Percentiles rank a stretch among this genome's conserved stretches.
phyloP scores from a whole-genome alignment of 2,113 vertebrate species.

The Macrotus californicus region DNA sequence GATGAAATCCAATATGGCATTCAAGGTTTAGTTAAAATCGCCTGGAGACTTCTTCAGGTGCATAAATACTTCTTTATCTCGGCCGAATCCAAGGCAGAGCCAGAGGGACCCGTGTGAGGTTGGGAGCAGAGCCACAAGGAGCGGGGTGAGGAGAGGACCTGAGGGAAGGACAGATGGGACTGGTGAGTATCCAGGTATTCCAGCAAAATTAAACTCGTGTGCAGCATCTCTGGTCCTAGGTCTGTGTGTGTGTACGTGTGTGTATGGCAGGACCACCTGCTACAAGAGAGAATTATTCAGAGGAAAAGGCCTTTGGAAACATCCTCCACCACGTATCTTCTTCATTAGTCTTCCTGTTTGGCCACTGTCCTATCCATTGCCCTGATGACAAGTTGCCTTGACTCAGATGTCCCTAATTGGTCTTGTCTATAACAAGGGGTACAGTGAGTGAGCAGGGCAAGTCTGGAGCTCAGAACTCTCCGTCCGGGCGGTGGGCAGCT shows the following conservation, averaged over 20 bases:
- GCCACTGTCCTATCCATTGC: neutral
- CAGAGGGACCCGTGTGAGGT: neutral
- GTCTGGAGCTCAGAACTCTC: neutral
- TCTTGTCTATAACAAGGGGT: neutral
- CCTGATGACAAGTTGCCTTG: neutral
- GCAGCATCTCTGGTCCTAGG: neutral
- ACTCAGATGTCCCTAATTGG: neutral
- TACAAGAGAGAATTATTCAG: neutral
- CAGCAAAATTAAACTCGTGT: neutral
- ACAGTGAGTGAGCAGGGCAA: neutral
- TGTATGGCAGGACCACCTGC: neutral
- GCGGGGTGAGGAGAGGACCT: neutral
- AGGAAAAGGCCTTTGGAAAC: neutral
- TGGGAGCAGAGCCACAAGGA: neutral
- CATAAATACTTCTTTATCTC: neutral
- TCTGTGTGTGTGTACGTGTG: too few relatives aligned
- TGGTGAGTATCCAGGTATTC: neutral
- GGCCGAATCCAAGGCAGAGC: neutral
- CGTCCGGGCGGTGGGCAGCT: neutral
- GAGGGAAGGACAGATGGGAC: neutral
- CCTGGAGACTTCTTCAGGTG: slow-evolving; percentile 46
- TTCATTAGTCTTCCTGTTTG: neutral
- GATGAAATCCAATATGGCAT: slow-evolving; percentile 41
- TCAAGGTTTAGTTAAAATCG: neutral
- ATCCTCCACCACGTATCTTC: neutral